Conservation (phyloP, 1,140 invertebrate species). For the Bombus breviceps region DNA sequence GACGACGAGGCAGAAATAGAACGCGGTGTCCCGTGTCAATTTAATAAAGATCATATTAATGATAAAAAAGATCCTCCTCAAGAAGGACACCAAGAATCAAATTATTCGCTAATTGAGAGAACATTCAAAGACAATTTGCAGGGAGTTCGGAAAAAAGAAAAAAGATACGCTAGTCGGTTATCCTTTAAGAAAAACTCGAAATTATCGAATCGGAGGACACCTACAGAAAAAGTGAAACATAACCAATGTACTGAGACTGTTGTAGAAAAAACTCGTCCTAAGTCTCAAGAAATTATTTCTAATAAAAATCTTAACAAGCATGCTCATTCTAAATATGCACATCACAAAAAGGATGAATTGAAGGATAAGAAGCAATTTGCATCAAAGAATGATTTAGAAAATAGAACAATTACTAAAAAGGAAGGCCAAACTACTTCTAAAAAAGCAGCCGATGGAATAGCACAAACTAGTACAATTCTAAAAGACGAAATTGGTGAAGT, state of each 20-base stretch:
- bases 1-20: constrained; percentile 42
- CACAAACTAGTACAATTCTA: no score
- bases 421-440: neutral
- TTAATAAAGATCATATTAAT: neutral
- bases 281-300: neutral
- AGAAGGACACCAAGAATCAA: neutral
- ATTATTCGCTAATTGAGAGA: neutral
- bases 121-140: neutral
- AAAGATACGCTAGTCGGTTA: neutral
- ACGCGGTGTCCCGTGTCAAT: neutral
- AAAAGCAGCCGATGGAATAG: neutral
- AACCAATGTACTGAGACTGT: neutral
- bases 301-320: neutral
- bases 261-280: neutral
- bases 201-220: neutral
- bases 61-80: neutral
- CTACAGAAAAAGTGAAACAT: neutral
- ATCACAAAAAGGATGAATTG: neutral
- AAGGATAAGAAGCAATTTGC: neutral
- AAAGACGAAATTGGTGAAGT: neutral
- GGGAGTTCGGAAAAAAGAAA: no score
- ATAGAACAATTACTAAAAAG: neutral
- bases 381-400: neutral
- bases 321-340: no score
- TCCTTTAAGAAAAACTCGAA: neutral